Percentiles rank a stretch among this genome's conserved stretches.
Evolutionary conservation across 35 echinoderm and acorn worm genomes (phyloP).

Genomic region (Heliocidaris tuberculata): DNA sequence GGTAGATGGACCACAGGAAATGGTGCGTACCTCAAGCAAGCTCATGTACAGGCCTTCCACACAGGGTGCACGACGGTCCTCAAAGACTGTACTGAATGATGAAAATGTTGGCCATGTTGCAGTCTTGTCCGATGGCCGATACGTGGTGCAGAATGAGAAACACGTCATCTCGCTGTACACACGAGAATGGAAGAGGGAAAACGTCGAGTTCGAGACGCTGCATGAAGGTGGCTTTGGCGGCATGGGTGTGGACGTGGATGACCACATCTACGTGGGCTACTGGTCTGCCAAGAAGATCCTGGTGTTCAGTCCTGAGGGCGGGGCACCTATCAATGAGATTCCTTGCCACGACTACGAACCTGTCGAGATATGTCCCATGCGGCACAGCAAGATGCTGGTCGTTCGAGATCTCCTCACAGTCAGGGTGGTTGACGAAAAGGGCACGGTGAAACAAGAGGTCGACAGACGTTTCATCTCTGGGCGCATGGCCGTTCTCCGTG

Average conservation of each 20-base stretch:
- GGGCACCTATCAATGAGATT: background rate
- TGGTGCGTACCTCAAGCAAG: background rate
- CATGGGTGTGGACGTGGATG: background rate
- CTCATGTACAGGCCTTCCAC: background rate
- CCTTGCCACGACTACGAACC: background rate
- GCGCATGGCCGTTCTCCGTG: background rate
- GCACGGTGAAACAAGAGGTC: background rate
- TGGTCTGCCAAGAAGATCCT: background rate
- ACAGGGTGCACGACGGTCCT: background rate
- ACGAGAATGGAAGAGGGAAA: background rate
- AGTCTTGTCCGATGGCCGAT: background rate
- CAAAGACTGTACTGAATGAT: background rate
- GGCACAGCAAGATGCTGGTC: background rate
- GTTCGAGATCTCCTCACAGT: background rate
- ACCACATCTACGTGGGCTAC: background rate
- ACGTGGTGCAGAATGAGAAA: background rate
- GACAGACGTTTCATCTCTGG: background rate
- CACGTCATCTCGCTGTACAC: background rate
- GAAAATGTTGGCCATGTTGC: background rate
- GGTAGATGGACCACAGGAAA: slow-evolving; percentile 1
- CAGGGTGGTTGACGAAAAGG: background rate
- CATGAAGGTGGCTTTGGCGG: background rate
- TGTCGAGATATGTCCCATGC: background rate
- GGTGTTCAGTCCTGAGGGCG: background rate
- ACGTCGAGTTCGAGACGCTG: background rate